A percentile compares a stretch with the other conserved stretches of the same genome.
phyloP scores from a whole-genome alignment of 2,797 vertebrate genomes.

The Protonibea diacanthus region DNA sequence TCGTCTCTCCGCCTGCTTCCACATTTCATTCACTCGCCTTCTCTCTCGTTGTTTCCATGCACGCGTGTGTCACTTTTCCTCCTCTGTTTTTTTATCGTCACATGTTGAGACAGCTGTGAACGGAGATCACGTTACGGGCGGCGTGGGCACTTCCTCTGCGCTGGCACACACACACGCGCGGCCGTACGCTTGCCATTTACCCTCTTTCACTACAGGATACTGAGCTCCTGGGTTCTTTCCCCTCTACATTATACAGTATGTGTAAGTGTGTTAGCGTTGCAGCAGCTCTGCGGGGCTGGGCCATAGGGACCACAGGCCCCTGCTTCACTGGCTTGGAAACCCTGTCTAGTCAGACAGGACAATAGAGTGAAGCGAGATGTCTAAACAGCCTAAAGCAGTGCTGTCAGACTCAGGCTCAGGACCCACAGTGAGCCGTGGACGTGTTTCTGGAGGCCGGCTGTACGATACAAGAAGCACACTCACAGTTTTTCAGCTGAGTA shows the following conservation, averaged over 20 bases:
- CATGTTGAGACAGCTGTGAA: slow-evolving; percentile 93
- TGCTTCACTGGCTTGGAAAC: slow-evolving; percentile 71
- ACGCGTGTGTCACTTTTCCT: slow-evolving; percentile 71
- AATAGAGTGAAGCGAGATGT: slow-evolving; percentile 63
- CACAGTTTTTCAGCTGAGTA: background rate
- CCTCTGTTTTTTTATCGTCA: slow-evolving; percentile 61
- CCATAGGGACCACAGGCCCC: slow-evolving; percentile 69
- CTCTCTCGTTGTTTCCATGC: slow-evolving; percentile 60
- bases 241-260: slow-evolving; percentile 48
- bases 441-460: background rate
- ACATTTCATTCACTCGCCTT: slow-evolving; percentile 44
- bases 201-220: slow-evolving; percentile 52
- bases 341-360: slow-evolving; percentile 69
- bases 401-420: slow-evolving; percentile 37
- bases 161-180: slow-evolving; percentile 51
- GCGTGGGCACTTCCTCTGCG: slow-evolving; percentile 86
- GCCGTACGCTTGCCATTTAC: slow-evolving; percentile 89
- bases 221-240: slow-evolving; percentile 43
- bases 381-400: slow-evolving; percentile 51
- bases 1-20: slow-evolving; percentile 14
- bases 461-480: slow-evolving; percentile 1
- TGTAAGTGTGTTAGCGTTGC: slow-evolving; percentile 43
- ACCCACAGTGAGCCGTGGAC: slow-evolving; percentile 6
- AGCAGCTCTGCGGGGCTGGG: slow-evolving; percentile 58
- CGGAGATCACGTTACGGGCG: slow-evolving; percentile 93